phyloP scores from a whole-genome alignment of 53 echinoderm and acorn worm species.

The Arbacia lixula region DNA sequence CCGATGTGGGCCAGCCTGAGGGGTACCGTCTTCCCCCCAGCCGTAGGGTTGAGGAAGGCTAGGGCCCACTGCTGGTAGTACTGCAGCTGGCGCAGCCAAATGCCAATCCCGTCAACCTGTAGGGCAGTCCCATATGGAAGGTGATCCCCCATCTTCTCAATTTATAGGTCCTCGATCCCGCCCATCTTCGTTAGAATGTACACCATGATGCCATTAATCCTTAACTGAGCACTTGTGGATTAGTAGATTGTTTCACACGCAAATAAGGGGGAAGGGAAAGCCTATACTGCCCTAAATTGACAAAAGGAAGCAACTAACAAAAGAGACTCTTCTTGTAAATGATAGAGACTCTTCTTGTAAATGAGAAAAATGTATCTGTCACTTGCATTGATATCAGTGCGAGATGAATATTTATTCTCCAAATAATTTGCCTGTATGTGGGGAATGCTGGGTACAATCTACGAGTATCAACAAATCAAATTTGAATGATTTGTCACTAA shows the following conservation, averaged over 20 bases:
- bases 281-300: too few species aligned
- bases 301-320: too few species aligned
- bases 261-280: background rate
- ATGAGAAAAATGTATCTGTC: too few species aligned
- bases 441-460: too few species aligned
- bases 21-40: background rate
- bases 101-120: constrained; percentile 12
- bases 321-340: too few species aligned
- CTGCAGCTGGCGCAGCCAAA: background rate
- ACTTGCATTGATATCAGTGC: too few species aligned
- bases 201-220: background rate
- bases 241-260: background rate
- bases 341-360: too few species aligned
- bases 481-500: too few species aligned
- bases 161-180: background rate
- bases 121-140: background rate
- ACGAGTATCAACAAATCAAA: too few species aligned
- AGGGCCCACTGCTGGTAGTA: background rate
- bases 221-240: background rate
- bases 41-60: background rate
- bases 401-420: too few species aligned
- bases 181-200: background rate
- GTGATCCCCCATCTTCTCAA: background rate
- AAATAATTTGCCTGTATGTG: too few species aligned
- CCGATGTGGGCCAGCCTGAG: constrained; percentile 4